A percentile compares a stretch with the other conserved stretches of the same genome.
These are phyloP conservation scores for Syrista parreyssii DNA, from an alignment of 2,888 invertebrate genomes.

Conservation along the genomic window DNA sequence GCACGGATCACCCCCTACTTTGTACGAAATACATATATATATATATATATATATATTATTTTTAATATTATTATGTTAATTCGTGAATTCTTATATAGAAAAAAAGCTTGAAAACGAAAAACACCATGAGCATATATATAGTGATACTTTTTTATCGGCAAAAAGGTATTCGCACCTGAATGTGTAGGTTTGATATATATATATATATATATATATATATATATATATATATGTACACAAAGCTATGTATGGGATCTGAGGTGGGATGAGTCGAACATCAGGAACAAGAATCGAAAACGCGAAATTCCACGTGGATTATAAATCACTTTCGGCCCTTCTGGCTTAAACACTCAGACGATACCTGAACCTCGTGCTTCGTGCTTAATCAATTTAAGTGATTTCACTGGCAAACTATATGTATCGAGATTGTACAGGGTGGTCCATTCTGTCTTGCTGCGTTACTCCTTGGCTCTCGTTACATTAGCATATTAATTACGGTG, in stretches of 20 bases:
- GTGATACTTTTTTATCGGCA: too few relatives aligned
- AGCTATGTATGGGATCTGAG: too few relatives aligned
- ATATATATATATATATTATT: too few relatives aligned
- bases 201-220: constrained; percentile 3
- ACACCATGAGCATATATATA: too few relatives aligned
- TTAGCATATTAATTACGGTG: background rate
- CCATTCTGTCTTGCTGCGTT: constrained; percentile 11
- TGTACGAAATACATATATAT: too few relatives aligned
- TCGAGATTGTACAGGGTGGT: background rate
- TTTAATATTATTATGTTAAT: too few relatives aligned
- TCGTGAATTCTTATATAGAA: too few relatives aligned
- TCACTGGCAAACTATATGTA: constrained; percentile 34
- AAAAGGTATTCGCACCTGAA: background rate
- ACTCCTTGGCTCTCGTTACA: constrained; percentile 3
- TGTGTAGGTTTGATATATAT: constrained; percentile 19
- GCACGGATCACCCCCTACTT: background rate
- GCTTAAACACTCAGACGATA: background rate
- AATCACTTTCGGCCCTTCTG: constrained; percentile 36
- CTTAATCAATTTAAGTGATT: constrained; percentile 61
- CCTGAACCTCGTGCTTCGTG: constrained; percentile 33
- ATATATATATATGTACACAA: background rate
- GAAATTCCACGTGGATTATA: constrained; percentile 45
- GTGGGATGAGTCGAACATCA: too few relatives aligned
- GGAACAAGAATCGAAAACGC: constrained; percentile 38
- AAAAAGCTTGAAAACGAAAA: too few relatives aligned